phyloP scores from a whole-genome alignment of 2,888 invertebrate species.

The Serrognathus titanus region DNA sequence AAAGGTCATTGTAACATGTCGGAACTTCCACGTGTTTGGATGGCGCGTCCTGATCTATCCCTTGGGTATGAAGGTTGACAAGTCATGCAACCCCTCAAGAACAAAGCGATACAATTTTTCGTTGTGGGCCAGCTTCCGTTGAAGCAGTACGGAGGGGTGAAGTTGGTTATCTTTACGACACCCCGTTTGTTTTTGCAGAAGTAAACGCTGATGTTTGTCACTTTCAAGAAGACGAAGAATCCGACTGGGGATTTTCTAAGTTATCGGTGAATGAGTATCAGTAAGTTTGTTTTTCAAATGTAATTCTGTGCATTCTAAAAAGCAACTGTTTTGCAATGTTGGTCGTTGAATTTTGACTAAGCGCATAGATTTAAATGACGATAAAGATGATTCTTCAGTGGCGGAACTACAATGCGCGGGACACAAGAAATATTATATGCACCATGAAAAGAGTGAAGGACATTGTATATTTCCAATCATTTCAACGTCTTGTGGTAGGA shows the following conservation, averaged over 20 bases:
- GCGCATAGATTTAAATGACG: constrained; percentile 59
- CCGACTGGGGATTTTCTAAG: constrained; percentile 65
- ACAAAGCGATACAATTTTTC: constrained; percentile 53
- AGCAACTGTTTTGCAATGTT: constrained; percentile 51
- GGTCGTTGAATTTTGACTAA: constrained; percentile 68
- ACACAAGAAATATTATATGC: no score
- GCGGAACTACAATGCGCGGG: no score
- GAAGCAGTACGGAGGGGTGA: constrained; percentile 70
- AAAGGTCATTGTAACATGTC: constrained; percentile 66
- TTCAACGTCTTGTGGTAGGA: no score
- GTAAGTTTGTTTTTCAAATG: constrained; percentile 48
- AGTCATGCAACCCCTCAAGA: constrained; percentile 79
- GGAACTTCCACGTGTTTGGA: constrained; percentile 82
- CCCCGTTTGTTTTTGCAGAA: constrained; percentile 72
- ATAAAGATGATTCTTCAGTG: constrained; percentile 62
- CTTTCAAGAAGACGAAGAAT: constrained; percentile 66
- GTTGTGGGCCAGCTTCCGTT: constrained; percentile 64
- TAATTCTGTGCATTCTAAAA: not conserved
- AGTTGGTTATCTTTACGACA: constrained; percentile 70
- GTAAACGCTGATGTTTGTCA: constrained; percentile 74
- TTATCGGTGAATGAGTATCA: constrained; percentile 64
- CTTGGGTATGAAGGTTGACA: constrained; percentile 79
- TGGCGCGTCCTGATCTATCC: constrained; percentile 68
- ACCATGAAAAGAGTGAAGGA: no score
- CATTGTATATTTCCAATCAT: no score